A percentile compares a stretch with the other conserved stretches of the same genome.
Evolutionary conservation across 2,797 vertebrate species (phyloP).

Genomic region (Bucorvus abyssinicus): DNA sequence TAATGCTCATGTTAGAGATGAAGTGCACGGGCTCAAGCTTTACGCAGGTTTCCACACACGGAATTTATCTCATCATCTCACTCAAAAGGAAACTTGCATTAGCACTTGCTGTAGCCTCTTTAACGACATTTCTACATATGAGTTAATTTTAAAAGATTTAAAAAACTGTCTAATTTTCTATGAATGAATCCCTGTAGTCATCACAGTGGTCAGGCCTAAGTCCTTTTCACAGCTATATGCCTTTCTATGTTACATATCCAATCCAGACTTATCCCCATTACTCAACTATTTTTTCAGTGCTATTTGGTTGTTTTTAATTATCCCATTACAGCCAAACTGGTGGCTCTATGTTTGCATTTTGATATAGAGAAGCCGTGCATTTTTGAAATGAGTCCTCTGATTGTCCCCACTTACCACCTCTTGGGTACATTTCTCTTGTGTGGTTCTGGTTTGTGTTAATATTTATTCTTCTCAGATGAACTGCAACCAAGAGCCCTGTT

Average conservation of each 20-base stretch:
- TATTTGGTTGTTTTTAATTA: neutral
- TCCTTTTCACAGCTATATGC: accelerated
- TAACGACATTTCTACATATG: neutral
- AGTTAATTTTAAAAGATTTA: neutral
- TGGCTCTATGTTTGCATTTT: neutral
- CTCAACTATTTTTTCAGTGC: neutral
- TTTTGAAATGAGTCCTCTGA: neutral
- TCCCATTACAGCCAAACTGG: neutral
- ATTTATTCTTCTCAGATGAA: neutral
- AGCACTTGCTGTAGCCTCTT: neutral
- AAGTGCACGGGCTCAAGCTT: neutral
- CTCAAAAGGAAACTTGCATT: neutral
- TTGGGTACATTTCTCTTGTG: neutral
- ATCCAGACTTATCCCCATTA: neutral
- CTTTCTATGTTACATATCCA: neutral
- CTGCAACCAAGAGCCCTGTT: neutral
- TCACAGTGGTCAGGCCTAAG: neutral
- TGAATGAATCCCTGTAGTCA: neutral
- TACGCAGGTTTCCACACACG: neutral
- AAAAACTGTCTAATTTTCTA: neutral
- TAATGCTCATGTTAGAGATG: neutral
- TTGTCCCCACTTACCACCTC: neutral
- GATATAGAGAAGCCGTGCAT: neutral
- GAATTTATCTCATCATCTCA: neutral
- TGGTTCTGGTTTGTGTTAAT: neutral